phyloP scores from a whole-genome alignment of 2,888 invertebrate genomes.

The Agrochola circellaris region DNA sequence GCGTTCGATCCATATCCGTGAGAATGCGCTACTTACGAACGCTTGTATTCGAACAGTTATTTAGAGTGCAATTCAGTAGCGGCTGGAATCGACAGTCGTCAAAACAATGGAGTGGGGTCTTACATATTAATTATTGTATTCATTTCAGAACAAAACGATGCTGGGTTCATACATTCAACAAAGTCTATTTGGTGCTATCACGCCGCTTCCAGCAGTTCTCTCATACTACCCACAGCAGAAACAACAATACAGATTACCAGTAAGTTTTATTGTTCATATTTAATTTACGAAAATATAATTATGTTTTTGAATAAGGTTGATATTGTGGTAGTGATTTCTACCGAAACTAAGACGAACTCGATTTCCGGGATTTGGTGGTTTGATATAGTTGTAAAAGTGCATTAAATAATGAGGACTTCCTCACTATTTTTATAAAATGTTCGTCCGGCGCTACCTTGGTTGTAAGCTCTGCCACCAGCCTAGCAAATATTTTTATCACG shows the following conservation, averaged over 20 bases:
- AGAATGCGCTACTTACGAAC: not conserved
- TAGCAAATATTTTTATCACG: not conserved
- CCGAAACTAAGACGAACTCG: not conserved
- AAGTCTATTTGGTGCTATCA: slow-evolving; percentile 86
- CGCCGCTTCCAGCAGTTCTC: slow-evolving; percentile 85
- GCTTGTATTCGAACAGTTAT: not conserved
- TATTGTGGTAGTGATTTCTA: not conserved
- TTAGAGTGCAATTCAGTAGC: not conserved
- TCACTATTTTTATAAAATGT: not conserved
- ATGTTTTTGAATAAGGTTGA: not conserved
- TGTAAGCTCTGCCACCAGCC: not conserved
- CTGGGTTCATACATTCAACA: slow-evolving; percentile 88
- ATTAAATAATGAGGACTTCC: not conserved
- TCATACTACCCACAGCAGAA: slow-evolving; percentile 86
- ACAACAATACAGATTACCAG: slow-evolving; percentile 84
- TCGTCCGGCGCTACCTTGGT: not conserved
- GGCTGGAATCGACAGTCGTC: not conserved
- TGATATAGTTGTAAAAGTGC: not conserved
- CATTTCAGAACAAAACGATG: slow-evolving; percentile 87
- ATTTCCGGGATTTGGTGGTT: not conserved
- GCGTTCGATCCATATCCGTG: not conserved
- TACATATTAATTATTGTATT: not conserved
- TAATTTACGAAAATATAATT: not conserved
- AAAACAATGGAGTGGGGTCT: not conserved
- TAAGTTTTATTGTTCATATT: slow-evolving; percentile 66